phyloP scores from a whole-genome alignment of 2,797 vertebrate genomes.

The Arctocebus calabarensis region DNA sequence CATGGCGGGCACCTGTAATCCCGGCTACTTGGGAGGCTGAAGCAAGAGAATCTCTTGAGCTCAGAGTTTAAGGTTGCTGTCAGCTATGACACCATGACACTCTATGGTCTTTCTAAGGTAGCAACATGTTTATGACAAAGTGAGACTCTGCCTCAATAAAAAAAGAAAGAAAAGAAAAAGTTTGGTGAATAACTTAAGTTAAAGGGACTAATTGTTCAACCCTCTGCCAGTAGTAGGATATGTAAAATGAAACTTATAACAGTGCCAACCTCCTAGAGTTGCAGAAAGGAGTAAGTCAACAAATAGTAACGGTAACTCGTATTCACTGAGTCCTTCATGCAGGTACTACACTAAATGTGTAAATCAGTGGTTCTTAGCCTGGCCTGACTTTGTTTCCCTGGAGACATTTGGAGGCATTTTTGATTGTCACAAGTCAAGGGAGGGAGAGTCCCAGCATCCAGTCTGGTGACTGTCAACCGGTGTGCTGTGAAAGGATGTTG shows the following conservation, averaged over 20 bases:
- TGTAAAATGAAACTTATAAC: background rate
- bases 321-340: background rate
- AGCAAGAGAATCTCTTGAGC: no score
- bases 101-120: no score
- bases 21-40: no score
- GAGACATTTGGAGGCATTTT: background rate
- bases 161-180: no score
- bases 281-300: constrained; percentile 1
- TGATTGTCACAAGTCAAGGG: background rate
- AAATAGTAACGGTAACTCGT: background rate
- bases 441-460: background rate
- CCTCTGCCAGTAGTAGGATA: background rate
- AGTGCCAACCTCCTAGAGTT: background rate
- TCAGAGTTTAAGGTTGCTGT: no score
- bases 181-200: background rate
- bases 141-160: no score
- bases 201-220: background rate
- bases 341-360: background rate
- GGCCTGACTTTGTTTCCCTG: background rate
- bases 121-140: no score
- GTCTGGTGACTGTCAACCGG: no score
- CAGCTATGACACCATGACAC: no score
- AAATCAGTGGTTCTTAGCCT: background rate
- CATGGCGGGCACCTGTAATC: no score
- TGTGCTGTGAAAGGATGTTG: no score